Evolutionary conservation across 2,113 vertebrate genomes (phyloP).

Genomic region (Uropsilus gracilis): DNA sequence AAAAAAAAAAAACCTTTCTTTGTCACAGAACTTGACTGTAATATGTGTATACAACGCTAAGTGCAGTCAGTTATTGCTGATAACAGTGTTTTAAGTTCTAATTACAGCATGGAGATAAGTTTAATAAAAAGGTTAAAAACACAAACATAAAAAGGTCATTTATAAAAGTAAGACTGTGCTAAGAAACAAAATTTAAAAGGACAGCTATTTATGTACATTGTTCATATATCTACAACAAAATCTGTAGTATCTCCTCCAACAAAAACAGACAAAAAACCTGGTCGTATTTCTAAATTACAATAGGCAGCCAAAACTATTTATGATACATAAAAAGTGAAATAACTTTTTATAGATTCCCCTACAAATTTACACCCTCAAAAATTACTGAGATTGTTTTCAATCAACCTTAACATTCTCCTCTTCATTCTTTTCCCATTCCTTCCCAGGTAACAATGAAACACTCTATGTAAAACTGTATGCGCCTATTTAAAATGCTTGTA

Average conservation of each 20-base stretch:
- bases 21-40: neutral
- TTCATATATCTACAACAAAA: slow-evolving; percentile 43
- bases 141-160: slow-evolving; percentile 30
- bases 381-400: neutral
- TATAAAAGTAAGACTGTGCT: slow-evolving; percentile 24
- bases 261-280: neutral
- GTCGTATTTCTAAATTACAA: neutral
- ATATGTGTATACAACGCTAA: neutral
- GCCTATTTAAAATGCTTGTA: neutral
- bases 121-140: slow-evolving; percentile 21
- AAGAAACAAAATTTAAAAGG: slow-evolving; percentile 31
- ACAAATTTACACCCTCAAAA: slow-evolving; percentile 4
- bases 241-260: neutral
- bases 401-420: neutral
- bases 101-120: neutral
- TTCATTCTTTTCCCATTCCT: slow-evolving; percentile 3
- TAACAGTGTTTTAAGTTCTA: slow-evolving; percentile 22
- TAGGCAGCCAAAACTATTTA: neutral
- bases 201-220: neutral
- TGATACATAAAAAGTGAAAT: neutral
- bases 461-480: neutral
- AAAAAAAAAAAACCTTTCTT: neutral
- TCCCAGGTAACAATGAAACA: neutral
- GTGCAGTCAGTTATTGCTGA: neutral
- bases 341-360: slow-evolving; percentile 10